These are phyloP conservation scores for Cromileptes altivelis DNA, from an alignment of 2,113 vertebrate genomes.

Conservation along the genomic window DNA sequence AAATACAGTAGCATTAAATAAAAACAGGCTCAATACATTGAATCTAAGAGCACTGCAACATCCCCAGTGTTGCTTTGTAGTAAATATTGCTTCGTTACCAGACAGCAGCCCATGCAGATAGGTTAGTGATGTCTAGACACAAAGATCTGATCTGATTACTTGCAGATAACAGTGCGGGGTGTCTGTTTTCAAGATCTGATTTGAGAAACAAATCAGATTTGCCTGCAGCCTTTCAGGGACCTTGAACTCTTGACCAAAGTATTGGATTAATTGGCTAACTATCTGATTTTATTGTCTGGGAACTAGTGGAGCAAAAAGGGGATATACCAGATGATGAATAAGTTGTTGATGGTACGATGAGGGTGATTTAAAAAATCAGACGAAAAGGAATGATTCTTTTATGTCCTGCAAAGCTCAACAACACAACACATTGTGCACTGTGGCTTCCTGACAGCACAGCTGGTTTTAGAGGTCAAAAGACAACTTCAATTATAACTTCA, in stretches of 20 bases:
- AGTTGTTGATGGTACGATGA: not conserved
- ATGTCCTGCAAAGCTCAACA: not conserved
- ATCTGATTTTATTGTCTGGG: not conserved
- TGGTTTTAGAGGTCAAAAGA: conserved; percentile 58
- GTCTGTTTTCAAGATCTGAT: no score
- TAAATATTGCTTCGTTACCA: no score
- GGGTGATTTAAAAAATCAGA: not conserved
- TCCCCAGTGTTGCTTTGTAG: no score
- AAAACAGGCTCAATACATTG: no score
- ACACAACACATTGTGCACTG: not conserved
- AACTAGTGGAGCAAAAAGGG: not conserved
- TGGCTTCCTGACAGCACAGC: not conserved
- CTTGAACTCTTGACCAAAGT: not conserved
- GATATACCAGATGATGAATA: not conserved
- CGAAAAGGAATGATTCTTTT: not conserved
- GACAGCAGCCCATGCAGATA: no score
- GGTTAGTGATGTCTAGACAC: no score
- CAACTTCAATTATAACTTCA: conserved; percentile 61
- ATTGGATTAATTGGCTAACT: not conserved
- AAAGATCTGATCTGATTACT: no score
- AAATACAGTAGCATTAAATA: no score
- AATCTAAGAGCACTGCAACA: no score
- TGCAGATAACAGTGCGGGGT: no score
- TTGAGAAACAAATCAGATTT: no score
- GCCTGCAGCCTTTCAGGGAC: no score